A percentile compares a stretch with the other conserved stretches of the same genome.
phyloP scores from a whole-genome alignment of 1,140 invertebrate species.

The Tetranychus urticae region DNA sequence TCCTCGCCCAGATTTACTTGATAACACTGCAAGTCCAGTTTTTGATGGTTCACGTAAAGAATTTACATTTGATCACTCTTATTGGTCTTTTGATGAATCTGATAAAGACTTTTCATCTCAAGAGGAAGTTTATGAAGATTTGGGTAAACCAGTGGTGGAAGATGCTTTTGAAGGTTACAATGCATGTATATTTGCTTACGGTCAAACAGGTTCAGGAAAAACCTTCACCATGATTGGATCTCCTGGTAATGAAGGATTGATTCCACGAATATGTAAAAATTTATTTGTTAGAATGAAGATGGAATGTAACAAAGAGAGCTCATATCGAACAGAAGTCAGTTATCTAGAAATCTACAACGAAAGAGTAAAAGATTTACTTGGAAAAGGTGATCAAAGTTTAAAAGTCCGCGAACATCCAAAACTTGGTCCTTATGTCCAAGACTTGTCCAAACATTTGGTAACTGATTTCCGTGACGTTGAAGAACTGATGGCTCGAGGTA shows the following conservation, averaged over 20 bases:
- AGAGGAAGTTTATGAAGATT: constrained; percentile 87
- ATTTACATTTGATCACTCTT: constrained; percentile 99
- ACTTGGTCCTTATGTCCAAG: constrained; percentile 94
- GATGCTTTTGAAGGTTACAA: constrained; percentile 99
- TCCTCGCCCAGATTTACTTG: not conserved
- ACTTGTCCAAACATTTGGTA: constrained; percentile 75
- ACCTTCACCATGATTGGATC: constrained; percentile 99
- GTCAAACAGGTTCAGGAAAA: constrained; percentile 96
- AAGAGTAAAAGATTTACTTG: constrained; percentile 78
- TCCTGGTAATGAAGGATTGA: constrained; percentile 86
- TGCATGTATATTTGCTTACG: constrained; percentile 99
- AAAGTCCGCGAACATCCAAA: constrained; percentile 94
- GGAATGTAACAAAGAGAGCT: constrained; percentile 39
- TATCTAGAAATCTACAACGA: constrained; percentile 99
- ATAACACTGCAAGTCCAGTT: constrained; percentile 23
- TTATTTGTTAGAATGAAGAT: constrained; percentile 67
- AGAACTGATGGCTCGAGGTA: constrained; percentile 31
- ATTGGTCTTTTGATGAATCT: constrained; percentile 74
- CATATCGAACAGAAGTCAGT: constrained; percentile 32
- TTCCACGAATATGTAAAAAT: constrained; percentile 91
- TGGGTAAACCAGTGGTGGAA: constrained; percentile 94
- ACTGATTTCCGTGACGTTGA: constrained; percentile 31
- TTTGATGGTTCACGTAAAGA: constrained; percentile 82
- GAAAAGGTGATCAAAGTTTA: constrained; percentile 26
- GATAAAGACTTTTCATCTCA: constrained; percentile 78